Base-by-base conservation (phyloP, 1,140 invertebrate species). In the Trichonephila clavipes region DNA sequence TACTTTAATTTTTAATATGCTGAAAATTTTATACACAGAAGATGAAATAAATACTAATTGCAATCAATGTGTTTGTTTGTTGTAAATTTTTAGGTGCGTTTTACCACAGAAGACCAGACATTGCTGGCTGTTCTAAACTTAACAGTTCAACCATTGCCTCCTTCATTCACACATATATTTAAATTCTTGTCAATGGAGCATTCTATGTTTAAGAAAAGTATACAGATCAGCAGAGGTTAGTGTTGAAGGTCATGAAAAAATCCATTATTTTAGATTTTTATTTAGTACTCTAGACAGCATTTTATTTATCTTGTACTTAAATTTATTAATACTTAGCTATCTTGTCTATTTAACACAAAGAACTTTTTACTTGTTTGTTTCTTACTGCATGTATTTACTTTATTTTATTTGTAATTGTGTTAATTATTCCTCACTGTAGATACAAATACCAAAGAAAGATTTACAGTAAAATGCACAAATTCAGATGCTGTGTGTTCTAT, bases 71-170 rank as follows among this genome's bases (percentile, higher is more conserved):
- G 34, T 51, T 51, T 51, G 7, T 51, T 1, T 40, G 34, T 40
- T 40, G 34, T 40, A 40, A 40, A n/a, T 86, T 89, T 83, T n/a
- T 40, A 94, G 94, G 51, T 94, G 5, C 66, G 62, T 18, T 94
- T 94, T 51, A 44, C 86, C 21, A 94, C 91, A 3, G 92, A 87
- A 91, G 89, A 94, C 7, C 83, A 87, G 12, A 94, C 82, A 58
- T 83, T 94, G 40, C 62, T 94, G 28, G 88, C 88, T 24, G 64
- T 92, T 77, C 40, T 94, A 34, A 91, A 64, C 24, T 6, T 94
- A 44, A 91, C 87, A 66, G 82, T 94, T n/a, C 94, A 94, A n/a
- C 94, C 89, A 81, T 58, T 94, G 44, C 94, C 89, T 8, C 94
- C 94, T 87, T 64, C 72, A 12, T 61, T 94, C 28, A 90, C 83